A percentile compares a stretch with the other conserved stretches of the same genome.
Conservation (phyloP, 2,797 vertebrate species). For the Galago senegalensis region DNA sequence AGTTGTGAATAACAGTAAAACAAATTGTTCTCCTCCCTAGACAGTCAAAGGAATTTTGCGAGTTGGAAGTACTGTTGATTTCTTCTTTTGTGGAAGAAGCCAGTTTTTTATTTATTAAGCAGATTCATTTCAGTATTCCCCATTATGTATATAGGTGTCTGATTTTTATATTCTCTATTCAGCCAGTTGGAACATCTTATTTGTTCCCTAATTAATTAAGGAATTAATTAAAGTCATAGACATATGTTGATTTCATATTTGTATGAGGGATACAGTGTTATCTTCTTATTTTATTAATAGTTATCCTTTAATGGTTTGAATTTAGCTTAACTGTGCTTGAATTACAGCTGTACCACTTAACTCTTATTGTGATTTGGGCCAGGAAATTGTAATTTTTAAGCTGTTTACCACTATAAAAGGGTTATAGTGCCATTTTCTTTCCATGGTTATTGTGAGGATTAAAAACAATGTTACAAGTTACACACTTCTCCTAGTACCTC, state of each 20-base stretch:
- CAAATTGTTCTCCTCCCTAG: background rate
- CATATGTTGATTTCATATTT: conserved; percentile 48
- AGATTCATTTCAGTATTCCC: background rate
- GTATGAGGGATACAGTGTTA: background rate
- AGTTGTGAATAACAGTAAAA: background rate
- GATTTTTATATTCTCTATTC: background rate
- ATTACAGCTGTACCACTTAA: background rate
- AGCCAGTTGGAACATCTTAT: conserved; percentile 13
- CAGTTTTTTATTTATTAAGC: background rate
- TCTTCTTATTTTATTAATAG: background rate
- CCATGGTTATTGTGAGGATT: background rate
- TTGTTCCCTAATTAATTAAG: conserved; percentile 20
- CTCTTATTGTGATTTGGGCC: background rate
- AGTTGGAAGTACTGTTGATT: background rate
- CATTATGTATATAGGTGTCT: background rate
- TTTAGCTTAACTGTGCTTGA: background rate
- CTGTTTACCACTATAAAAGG: background rate
- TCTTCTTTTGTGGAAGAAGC: background rate
- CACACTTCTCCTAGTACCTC: background rate
- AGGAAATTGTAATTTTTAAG: conserved; percentile 29
- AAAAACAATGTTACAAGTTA: background rate
- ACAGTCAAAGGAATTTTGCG: background rate
- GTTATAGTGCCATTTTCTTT: background rate
- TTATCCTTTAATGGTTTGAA: background rate
- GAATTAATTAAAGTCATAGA: conserved; percentile 21